Percentiles rank a stretch among this genome's conserved stretches.
These are phyloP conservation scores for Drosophila busckii DNA, from an alignment of 1,140 invertebrate species.

Conservation along the genomic window DNA sequence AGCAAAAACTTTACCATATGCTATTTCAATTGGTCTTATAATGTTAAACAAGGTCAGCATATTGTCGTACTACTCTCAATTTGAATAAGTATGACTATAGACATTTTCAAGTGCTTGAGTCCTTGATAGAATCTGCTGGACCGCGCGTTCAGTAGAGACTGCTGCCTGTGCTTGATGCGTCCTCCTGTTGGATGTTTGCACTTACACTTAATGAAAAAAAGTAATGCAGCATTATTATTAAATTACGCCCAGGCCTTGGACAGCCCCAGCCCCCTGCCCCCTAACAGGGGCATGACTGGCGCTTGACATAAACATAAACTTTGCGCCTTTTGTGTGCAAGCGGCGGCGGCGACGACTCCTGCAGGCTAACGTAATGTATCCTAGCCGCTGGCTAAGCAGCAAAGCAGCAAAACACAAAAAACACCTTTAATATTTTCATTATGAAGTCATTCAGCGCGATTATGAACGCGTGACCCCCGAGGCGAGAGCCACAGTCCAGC, in stretches of 20 bases:
- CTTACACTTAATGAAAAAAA: slow-evolving; percentile 67
- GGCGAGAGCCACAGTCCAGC: slow-evolving; percentile 36
- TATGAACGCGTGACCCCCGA: slow-evolving; percentile 74
- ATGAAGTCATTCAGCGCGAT: slow-evolving; percentile 75
- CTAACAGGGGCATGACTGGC: slow-evolving; percentile 28
- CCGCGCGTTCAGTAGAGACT: no score
- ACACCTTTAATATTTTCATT: slow-evolving; percentile 78
- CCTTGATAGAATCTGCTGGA: no score
- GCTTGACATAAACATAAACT: slow-evolving; percentile 74
- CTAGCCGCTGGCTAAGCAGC: slow-evolving; percentile 51
- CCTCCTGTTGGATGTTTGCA: slow-evolving; percentile 35
- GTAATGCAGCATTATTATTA: slow-evolving; percentile 58
- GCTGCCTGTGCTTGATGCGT: no score
- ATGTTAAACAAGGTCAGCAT: no score
- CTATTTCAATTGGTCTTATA: no score
- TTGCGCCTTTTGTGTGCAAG: slow-evolving; percentile 61
- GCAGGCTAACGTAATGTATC: slow-evolving; percentile 49
- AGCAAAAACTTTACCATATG: no score
- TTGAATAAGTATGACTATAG: no score
- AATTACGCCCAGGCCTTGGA: slow-evolving; percentile 36
- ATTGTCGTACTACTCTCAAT: no score
- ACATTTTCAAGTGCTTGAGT: no score
- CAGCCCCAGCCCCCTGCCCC: background rate
- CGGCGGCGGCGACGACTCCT: slow-evolving; percentile 19
- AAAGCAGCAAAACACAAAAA: slow-evolving; percentile 51